Evolutionary conservation across 2,113 vertebrate genomes (phyloP), one percentile per base, ranked within the genome.

Genomic region (Dicentrarchus labrax): DNA sequence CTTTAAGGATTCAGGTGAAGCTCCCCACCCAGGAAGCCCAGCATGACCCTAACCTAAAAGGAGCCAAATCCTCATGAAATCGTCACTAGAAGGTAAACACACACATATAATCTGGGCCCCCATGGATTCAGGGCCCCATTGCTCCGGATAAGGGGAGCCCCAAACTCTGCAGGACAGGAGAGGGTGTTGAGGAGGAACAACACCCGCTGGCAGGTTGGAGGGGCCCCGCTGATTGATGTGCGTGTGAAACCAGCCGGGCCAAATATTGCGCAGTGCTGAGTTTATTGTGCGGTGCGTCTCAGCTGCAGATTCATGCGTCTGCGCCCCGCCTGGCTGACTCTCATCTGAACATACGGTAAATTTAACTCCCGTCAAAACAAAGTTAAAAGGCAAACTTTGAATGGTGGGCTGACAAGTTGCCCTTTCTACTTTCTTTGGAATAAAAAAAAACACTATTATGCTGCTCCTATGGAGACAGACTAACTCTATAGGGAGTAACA

Each of bases 161-260:
- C 75, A 76, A 47, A 38, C 86, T 24, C 87, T 50, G 72, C 83
- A 80, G 82, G 84, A 66, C 38, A 5, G 64, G 70, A 78, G 51
- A 21, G 22, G 79, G 47, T 61, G 64, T 72, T 80, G 39, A 79
- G 64, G 71, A 54, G 88, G 67, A 90, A 88, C 85, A 84, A 81
- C 88, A 89, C 82, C 54, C 47, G 57, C 73, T 87, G 92, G 78
- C 89, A 89, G 86, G 70, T 72, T 68, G 82, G 70, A 65, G 86
- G 89, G 71, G 85, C 70, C 86, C 80, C 39, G 0, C 70, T 88
- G 91, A 93, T 91, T 92, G 83, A 94, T 90, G 90, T 84, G 45
- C 19, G 73, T 92, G 92, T 95, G 87, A 94, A 92, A 79, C 57
- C 75, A 41, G 76, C 61, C 56, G 69, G 61, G 75, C 50, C 30